Evolutionary conservation across 2,888 invertebrate species (phyloP), one percentile per base, ranked within the genome.

Genomic region (Cephonodes hylas): DNA sequence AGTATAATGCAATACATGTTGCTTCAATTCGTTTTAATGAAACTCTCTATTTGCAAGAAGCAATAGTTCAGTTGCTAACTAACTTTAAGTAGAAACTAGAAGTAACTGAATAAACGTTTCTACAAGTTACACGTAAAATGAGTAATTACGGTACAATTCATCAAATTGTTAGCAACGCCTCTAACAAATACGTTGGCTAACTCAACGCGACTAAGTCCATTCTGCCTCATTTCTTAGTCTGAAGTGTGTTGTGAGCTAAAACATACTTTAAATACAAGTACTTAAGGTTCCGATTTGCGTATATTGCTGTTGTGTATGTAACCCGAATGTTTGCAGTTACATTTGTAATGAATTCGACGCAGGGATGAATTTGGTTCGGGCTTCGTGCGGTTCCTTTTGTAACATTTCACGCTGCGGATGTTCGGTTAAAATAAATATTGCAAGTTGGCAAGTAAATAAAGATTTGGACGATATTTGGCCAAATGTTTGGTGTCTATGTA

Each of bases 321-420:
- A 60, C 18, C 42, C 8, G 38, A 53, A 27, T 53, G 53, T 74
- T 71, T 66, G 66, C 63, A 68, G 65, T 67, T 72, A 72, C 68
- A 71, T 73, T 77, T 69, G 73, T 74, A 76, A 74, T 77, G 75
- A 75, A 77, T 77, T 73, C 73, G 66, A 71, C 62, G 63, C 72
- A 74, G 75, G 67, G 70, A 64, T 67, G 71, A 70, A 74, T 70
- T 74, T 71, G 70, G 65, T 67, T 59, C 63, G 58, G 42, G 62
- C 63, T 65, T 64, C 38, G 23, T 60, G 46, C 22, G 38, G 46
- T 45, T 34, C 23, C 46, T 46, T 34, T 48, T 60, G 61, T 63
- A 56, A 45, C 46, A 60, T 56, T 59, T 42, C 4, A 15, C 1
- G 22, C 64, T 42, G 25, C 59, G 64, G 68, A 72, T 25, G 56